phyloP scores from a whole-genome alignment of 1,140 invertebrate genomes.

The Drosophila neocordata region DNA sequence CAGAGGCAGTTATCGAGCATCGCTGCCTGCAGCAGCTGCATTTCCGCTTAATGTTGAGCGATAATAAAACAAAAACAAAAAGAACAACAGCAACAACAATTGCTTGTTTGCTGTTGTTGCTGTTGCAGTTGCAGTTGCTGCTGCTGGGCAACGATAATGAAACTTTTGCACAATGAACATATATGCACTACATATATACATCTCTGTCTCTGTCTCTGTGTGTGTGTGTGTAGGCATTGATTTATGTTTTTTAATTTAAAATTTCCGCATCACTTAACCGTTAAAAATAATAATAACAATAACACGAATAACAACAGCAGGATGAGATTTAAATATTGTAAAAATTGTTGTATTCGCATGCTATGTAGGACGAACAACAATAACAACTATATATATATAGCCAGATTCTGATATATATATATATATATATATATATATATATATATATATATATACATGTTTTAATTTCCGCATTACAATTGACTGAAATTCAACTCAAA shows the following conservation, averaged over 20 bases:
- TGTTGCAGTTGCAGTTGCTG: slow-evolving; percentile 12
- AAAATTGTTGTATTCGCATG: slow-evolving; percentile 24
- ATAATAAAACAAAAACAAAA: slow-evolving; percentile 75
- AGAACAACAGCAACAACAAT: slow-evolving; percentile 42
- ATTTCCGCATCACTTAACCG: slow-evolving; percentile 82
- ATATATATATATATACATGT: slow-evolving; percentile 48
- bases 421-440: no score
- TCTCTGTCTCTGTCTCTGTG: not conserved
- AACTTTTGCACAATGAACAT: slow-evolving; percentile 35
- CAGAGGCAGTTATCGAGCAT: slow-evolving; percentile 52
- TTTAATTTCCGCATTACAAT: slow-evolving; percentile 79
- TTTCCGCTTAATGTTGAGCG: slow-evolving; percentile 77
- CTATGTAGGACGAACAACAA: slow-evolving; percentile 56
- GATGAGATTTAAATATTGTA: slow-evolving; percentile 72
- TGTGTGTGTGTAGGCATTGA: slow-evolving; percentile 64
- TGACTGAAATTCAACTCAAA: not conserved
- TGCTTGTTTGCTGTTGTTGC: slow-evolving; percentile 21
- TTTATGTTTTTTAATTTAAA: slow-evolving; percentile 83
- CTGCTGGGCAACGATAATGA: slow-evolving; percentile 66
- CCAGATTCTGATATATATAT: no score
- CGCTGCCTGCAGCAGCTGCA: slow-evolving; percentile 63
- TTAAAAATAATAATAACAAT: slow-evolving; percentile 78
- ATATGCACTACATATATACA: slow-evolving; percentile 9
- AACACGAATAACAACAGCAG: slow-evolving; percentile 45
- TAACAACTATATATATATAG: slow-evolving; percentile 12